Evolutionary conservation across 2,113 vertebrate genomes (phyloP).

Genomic region (Sitta europaea): DNA sequence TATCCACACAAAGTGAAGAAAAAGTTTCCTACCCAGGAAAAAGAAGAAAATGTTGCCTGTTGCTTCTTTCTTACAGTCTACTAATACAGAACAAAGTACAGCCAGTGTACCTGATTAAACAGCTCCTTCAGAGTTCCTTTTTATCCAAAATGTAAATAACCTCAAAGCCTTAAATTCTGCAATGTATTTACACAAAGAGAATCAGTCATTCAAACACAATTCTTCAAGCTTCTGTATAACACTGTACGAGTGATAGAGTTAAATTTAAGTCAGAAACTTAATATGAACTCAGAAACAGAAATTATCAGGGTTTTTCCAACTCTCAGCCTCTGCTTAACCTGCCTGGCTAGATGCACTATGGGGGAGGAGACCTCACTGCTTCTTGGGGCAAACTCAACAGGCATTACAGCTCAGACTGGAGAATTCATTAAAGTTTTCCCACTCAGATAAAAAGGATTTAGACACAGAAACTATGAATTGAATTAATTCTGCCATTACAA

Average conservation of each 20-base stretch:
- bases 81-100: background rate
- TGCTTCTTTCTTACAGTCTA: background rate
- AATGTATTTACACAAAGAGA: background rate
- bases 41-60: background rate
- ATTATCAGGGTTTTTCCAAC: background rate
- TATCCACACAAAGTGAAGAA: slow-evolving; percentile 36
- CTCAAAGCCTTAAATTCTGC: background rate
- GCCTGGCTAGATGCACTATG: background rate
- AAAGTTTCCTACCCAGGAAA: background rate
- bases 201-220: background rate
- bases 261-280: background rate
- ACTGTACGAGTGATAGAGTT: background rate
- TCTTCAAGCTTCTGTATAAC: background rate
- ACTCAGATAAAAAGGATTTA: background rate
- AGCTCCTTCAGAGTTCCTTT: background rate
- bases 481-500: background rate
- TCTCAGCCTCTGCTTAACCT: background rate
- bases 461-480: background rate
- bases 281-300: background rate
- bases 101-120: background rate
- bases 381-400: background rate
- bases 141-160: background rate
- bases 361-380: background rate
- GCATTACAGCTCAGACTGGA: background rate
- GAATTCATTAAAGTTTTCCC: background rate